Percentiles rank a stretch among this genome's conserved stretches.
Evolutionary conservation across 1,140 invertebrate genomes (phyloP).

Genomic region (Drosophila kikkawai): DNA sequence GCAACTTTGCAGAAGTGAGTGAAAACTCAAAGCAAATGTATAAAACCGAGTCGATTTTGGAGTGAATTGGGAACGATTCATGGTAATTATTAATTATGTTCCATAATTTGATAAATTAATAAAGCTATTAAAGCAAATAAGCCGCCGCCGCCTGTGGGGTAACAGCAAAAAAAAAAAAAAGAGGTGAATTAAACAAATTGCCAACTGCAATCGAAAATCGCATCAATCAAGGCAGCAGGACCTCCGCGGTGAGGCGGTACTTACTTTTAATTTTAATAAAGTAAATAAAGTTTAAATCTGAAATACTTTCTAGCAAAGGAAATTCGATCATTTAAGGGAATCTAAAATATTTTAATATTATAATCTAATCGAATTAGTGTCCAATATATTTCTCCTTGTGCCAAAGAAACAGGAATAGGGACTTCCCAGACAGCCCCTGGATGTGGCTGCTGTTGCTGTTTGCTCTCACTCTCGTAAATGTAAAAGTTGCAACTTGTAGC

Average conservation of each 20-base stretch:
- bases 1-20: constrained; percentile 40
- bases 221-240: constrained; percentile 55
- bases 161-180: constrained; percentile 20
- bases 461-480: constrained; percentile 63
- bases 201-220: constrained; percentile 58
- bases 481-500: constrained; percentile 81
- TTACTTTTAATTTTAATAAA: neutral
- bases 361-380: neutral
- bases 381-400: constrained; percentile 1
- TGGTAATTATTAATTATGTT: constrained; percentile 56
- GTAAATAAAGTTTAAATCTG: too few species aligned
- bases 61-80: constrained; percentile 7
- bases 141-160: neutral
- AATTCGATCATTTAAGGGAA: neutral
- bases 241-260: constrained; percentile 24
- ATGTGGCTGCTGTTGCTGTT: constrained; percentile 43
- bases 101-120: constrained; percentile 69
- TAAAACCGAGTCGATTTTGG: neutral
- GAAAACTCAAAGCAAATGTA: neutral
- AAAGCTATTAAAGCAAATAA: constrained; percentile 47
- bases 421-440: constrained; percentile 25
- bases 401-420: constrained; percentile 5
- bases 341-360: neutral
- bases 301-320: neutral
- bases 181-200: constrained; percentile 52